Conservation (phyloP, 2,888 invertebrate genomes). For the Chrysolina oricalcia region DNA sequence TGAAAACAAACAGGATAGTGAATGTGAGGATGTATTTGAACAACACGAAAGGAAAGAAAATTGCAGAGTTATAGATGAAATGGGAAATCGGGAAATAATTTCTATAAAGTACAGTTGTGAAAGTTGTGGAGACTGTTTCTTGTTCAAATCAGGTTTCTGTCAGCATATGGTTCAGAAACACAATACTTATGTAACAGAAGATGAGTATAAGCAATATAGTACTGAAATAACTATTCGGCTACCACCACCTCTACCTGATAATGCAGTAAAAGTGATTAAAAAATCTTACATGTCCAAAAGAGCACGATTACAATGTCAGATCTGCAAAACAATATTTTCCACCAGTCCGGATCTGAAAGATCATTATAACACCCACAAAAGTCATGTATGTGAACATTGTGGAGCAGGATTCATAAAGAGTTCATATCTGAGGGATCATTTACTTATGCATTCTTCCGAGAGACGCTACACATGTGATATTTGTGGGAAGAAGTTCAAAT, state of each 20-base stretch:
- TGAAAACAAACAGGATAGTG: conserved; percentile 5
- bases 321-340: conserved; percentile 41
- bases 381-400: conserved; percentile 55
- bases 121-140: conserved; percentile 45
- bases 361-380: conserved; percentile 52
- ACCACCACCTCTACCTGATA: conserved; percentile 33
- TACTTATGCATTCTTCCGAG: conserved; percentile 56
- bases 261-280: conserved; percentile 36
- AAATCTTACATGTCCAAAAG: conserved; percentile 19
- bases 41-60: conserved; percentile 33
- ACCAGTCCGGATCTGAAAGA: conserved; percentile 38
- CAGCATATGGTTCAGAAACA: conserved; percentile 47
- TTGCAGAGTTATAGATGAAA: conserved; percentile 30
- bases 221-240: conserved; percentile 42
- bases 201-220: conserved; percentile 40
- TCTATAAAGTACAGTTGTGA: conserved; percentile 42
- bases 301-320: conserved; percentile 34
- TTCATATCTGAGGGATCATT: conserved; percentile 55
- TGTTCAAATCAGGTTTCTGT: conserved; percentile 45
- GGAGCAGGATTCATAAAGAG: conserved; percentile 54
- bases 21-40: conserved; percentile 24
- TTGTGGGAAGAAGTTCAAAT: conserved; percentile 61
- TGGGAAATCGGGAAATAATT: conserved; percentile 40
- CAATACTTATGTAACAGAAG: conserved; percentile 37
- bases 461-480: conserved; percentile 58